These are phyloP conservation scores for Phacellophora camtschatica DNA, from an alignment of 30 jellyfish, hydroid and myxozoan genomes.

Conservation along the genomic window DNA sequence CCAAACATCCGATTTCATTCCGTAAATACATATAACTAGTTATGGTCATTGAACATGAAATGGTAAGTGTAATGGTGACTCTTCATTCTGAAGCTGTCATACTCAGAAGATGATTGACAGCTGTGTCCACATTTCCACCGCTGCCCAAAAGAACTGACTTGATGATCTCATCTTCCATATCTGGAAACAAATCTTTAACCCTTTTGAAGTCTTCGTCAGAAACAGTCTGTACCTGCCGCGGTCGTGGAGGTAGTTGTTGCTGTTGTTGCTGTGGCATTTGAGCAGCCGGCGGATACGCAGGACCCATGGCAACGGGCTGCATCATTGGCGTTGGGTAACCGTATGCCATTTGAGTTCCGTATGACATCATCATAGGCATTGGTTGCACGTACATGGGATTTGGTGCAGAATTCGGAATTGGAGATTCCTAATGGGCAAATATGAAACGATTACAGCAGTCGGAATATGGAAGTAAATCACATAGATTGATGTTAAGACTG, in stretches of 20 bases:
- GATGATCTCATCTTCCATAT: constrained; percentile 89
- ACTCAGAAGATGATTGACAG: constrained; percentile 77
- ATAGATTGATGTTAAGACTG: no score
- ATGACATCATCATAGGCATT: constrained; percentile 55
- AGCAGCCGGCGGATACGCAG: constrained; percentile 15
- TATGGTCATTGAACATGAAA: no score
- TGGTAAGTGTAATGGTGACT: no score
- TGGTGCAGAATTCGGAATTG: constrained; percentile 61
- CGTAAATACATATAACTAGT: no score
- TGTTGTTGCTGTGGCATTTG: constrained; percentile 44
- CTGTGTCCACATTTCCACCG: constrained; percentile 84
- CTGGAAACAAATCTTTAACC: constrained; percentile 91
- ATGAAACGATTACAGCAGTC: no score
- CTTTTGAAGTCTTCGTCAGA: constrained; percentile 68
- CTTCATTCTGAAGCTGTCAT: constrained; percentile 63
- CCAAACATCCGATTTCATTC: no score
- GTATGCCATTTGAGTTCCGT: constrained; percentile 51
- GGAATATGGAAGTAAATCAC: no score
- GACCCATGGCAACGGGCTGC: no score
- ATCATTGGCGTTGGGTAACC: constrained; percentile 31
- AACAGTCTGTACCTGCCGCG: constrained; percentile 15
- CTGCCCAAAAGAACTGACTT: constrained; percentile 63
- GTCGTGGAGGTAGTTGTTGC: constrained; percentile 11
- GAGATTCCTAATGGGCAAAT: constrained; percentile 28
- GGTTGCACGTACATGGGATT: constrained; percentile 49